phyloP scores from a whole-genome alignment of 2,888 invertebrate species.

The Lordiphosa andalusiaca region DNA sequence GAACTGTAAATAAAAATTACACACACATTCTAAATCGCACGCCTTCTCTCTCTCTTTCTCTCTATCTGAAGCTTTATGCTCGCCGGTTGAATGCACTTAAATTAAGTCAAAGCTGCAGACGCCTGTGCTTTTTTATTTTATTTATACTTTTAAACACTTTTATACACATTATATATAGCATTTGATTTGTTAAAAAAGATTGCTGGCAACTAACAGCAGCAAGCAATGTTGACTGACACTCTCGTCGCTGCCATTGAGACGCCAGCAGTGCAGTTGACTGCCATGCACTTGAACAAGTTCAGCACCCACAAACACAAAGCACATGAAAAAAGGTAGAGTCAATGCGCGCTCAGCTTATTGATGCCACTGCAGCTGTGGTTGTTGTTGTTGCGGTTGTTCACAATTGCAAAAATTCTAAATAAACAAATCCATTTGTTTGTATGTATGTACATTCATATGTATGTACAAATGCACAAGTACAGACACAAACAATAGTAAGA shows the following conservation, averaged over 20 bases:
- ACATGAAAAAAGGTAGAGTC: conserved; percentile 20
- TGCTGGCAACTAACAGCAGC: conserved; percentile 5
- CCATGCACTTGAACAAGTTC: conserved; percentile 67
- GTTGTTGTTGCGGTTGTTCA: conserved; percentile 24
- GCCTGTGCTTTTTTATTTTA: conserved; percentile 22
- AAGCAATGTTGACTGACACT: conserved; percentile 19
- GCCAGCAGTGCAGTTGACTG: conserved; percentile 31
- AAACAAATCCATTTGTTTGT: too few relatives aligned
- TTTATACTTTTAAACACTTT: conserved; percentile 28
- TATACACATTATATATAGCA: conserved; percentile 1
- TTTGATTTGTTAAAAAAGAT: conserved; percentile 9
- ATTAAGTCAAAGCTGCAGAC: conserved; percentile 80
- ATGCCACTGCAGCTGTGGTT: conserved; percentile 23
- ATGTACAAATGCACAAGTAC: conserved; percentile 8
- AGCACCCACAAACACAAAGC: conserved; percentile 13
- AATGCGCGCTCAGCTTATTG: conserved; percentile 48
- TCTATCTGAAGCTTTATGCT: conserved; percentile 37
- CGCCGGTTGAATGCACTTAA: conserved; percentile 79
- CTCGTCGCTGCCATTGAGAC: conserved; percentile 4
- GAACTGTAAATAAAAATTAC: conserved; percentile 57
- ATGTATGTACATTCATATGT: not conserved
- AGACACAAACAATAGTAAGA: conserved; percentile 15
- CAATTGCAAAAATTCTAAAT: conserved; percentile 2
- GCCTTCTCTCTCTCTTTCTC: conserved; percentile 38
- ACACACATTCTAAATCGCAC: conserved; percentile 28